These are phyloP conservation scores for Andrena bucephala DNA, from an alignment of 2,888 invertebrate genomes.

Conservation along the genomic window DNA sequence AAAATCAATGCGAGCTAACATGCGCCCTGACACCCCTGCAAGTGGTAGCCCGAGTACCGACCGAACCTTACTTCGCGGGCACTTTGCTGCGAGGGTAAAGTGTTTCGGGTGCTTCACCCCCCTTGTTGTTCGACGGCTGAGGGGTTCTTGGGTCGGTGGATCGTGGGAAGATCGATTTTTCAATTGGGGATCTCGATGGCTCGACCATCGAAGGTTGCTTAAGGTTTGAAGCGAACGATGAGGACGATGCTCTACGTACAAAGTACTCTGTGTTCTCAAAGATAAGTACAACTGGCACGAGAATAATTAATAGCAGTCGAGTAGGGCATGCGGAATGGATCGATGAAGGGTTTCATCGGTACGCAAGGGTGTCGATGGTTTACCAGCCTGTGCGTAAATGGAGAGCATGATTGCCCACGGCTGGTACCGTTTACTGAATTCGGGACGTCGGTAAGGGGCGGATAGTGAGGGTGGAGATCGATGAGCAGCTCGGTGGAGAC, in stretches of 20 bases:
- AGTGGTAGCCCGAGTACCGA: constrained; percentile 52
- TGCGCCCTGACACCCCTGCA: constrained; percentile 74
- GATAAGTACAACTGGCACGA: too few species aligned
- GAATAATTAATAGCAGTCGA: too few species aligned
- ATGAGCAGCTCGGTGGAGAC: constrained; percentile 44
- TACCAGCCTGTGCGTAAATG: background rate
- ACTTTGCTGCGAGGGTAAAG: constrained; percentile 12
- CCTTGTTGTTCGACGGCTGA: too few species aligned
- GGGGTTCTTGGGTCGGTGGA: too few species aligned
- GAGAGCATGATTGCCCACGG: constrained; percentile 36
- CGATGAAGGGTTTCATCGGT: background rate
- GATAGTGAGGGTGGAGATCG: constrained; percentile 43
- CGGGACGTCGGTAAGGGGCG: constrained; percentile 58
- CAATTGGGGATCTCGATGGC: too few species aligned
- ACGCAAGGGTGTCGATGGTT: background rate
- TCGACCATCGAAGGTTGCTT: too few species aligned
- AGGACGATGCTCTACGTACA: too few species aligned
- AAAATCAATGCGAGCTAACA: constrained; percentile 79
- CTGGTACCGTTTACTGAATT: constrained; percentile 42
- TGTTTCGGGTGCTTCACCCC: background rate
- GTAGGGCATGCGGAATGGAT: background rate
- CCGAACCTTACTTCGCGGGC: constrained; percentile 23
- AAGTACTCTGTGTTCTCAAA: too few species aligned
- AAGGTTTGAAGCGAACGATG: too few species aligned
- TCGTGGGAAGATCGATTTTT: too few species aligned